A percentile compares a stretch with the other conserved stretches of the same genome.
Evolutionary conservation across 2,113 vertebrate species (phyloP).

Genomic region (Cervus canadensis): DNA sequence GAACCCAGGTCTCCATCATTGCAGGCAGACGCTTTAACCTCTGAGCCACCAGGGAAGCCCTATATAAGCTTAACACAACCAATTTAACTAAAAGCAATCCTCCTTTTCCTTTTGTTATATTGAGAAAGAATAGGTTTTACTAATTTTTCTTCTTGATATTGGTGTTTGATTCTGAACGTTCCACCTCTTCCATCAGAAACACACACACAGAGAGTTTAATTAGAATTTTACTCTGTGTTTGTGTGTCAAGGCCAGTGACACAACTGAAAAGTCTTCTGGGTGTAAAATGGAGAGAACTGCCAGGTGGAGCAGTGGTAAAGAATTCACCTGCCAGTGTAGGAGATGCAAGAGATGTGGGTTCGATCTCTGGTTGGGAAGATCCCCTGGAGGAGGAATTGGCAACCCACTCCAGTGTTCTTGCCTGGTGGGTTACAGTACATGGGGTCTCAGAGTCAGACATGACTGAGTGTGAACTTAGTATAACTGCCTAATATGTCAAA

Average conservation of each 20-base stretch:
- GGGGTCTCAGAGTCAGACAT: background rate
- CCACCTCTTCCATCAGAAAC: background rate
- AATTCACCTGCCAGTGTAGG: background rate
- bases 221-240: background rate
- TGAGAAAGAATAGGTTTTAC: background rate
- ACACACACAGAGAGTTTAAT: background rate
- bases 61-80: background rate
- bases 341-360: background rate
- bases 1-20: too few species aligned
- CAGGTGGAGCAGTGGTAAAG: background rate
- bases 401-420: background rate
- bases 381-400: background rate
- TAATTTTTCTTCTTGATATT: background rate
- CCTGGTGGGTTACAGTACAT: background rate
- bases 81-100: background rate
- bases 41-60: too few species aligned
- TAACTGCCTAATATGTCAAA: constrained; percentile 4
- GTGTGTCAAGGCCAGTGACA: background rate
- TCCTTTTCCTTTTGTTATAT: background rate
- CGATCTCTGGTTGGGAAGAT: background rate
- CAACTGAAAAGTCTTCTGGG: background rate
- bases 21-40: too few species aligned
- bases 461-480: background rate
- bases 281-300: background rate
- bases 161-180: background rate